Conservation (phyloP, 2,888 invertebrate species). For the Chloroclysta siterata region DNA sequence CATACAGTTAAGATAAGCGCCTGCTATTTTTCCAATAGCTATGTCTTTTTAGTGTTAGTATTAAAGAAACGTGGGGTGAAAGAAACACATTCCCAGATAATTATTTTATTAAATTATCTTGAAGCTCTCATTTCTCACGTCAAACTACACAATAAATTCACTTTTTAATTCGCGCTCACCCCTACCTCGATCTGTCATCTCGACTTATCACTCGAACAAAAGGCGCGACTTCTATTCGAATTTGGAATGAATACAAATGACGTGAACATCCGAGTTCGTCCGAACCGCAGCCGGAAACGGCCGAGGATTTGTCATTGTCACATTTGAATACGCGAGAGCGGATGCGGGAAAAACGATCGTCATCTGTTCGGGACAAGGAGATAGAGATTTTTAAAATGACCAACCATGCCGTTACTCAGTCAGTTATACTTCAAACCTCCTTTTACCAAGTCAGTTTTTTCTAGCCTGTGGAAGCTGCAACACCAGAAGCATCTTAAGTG, state of each 20-base stretch:
- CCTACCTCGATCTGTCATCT: constrained; percentile 60
- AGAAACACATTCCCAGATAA: constrained; percentile 3
- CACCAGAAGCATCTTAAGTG: too few relatives aligned
- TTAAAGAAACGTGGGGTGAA: background rate
- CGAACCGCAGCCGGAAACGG: constrained; percentile 76
- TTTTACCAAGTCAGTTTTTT: too few relatives aligned
- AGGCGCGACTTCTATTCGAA: constrained; percentile 54
- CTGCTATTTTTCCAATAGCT: background rate
- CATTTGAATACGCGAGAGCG: constrained; percentile 79
- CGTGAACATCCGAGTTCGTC: constrained; percentile 70
- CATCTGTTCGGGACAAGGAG: constrained; percentile 67
- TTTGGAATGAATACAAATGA: constrained; percentile 78
- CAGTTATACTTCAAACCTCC: too few relatives aligned
- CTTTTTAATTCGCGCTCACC: constrained; percentile 61
- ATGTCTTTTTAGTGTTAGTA: background rate
- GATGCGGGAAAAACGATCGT: constrained; percentile 79
- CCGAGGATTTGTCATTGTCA: constrained; percentile 81
- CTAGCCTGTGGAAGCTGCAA: too few relatives aligned
- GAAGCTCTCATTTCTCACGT: constrained; percentile 25
- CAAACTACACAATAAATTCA: constrained; percentile 37
- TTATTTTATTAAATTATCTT: constrained; percentile 19
- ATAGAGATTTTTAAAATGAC: constrained; percentile 20
- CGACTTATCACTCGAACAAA: constrained; percentile 64
- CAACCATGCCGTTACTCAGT: background rate
- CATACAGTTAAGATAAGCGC: background rate